These are phyloP conservation scores for Ceratotherium simum DNA, from an alignment of 2,113 vertebrate genomes.

Conservation along the genomic window DNA sequence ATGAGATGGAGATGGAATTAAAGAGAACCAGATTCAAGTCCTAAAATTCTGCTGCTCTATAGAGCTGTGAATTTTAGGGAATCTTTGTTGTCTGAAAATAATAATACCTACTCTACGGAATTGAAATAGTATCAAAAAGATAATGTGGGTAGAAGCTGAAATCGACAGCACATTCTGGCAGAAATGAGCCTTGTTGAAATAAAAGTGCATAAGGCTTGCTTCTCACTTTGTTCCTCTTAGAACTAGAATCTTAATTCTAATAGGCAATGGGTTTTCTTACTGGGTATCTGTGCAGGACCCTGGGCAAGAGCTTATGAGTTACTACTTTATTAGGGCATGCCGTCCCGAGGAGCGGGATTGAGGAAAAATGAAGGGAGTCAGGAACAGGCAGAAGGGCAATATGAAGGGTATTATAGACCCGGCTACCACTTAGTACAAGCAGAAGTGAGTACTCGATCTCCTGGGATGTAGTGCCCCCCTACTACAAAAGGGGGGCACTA, in stretches of 20 bases:
- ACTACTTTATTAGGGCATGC: background rate
- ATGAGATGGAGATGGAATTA: background rate
- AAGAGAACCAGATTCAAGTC: background rate
- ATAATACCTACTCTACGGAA: background rate
- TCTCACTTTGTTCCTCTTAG: background rate
- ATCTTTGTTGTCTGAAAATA: background rate
- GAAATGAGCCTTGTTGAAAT: background rate
- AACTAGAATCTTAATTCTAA: background rate
- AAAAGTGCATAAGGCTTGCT: background rate
- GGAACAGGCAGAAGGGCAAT: background rate
- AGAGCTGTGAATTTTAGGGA: background rate
- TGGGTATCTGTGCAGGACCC: background rate
- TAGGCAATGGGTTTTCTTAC: background rate
- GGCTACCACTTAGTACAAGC: background rate
- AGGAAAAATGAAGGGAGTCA: background rate
- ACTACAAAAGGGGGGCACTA: too few relatives aligned
- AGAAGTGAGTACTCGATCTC: too few relatives aligned
- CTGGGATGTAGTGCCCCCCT: too few relatives aligned
- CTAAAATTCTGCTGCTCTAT: background rate
- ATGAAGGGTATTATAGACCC: rapidly evolving
- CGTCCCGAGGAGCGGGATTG: background rate
- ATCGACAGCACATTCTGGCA: background rate
- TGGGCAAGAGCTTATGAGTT: background rate
- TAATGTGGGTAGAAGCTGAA: background rate
- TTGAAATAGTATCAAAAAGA: background rate